Conservation (phyloP, 1,140 invertebrate species). For the Drosophila lacertosa region DNA sequence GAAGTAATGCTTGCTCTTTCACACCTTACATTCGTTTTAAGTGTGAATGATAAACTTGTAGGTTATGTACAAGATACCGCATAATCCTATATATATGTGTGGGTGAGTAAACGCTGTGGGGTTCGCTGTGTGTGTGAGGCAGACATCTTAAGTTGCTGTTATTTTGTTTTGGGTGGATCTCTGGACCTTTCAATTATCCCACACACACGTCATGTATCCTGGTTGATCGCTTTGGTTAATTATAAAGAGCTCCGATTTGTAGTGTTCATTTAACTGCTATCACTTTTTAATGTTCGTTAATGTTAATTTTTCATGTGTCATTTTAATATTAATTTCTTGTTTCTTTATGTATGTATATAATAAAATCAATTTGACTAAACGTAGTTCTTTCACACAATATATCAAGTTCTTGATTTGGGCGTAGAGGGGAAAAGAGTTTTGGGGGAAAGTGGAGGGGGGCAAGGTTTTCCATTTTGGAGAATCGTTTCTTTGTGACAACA, state of each 20-base stretch:
- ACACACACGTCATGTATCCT: constrained; percentile 9
- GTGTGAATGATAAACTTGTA: constrained; percentile 44
- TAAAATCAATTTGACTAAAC: constrained; percentile 75
- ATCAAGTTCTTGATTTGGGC: constrained; percentile 35
- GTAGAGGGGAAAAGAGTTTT: constrained; percentile 3
- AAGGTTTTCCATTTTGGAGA: constrained; percentile 1
- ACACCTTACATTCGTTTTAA: constrained; percentile 2
- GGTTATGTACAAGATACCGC: constrained; percentile 64
- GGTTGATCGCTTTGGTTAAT: constrained; percentile 49
- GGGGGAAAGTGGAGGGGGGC: background rate
- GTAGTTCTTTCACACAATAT: constrained; percentile 45
- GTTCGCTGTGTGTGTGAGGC: constrained; percentile 17
- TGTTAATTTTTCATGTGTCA: constrained; percentile 56
- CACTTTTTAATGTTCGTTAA: constrained; percentile 69
- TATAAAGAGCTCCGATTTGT: constrained; percentile 60
- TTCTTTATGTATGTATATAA: constrained; percentile 40
- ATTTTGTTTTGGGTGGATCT: constrained; percentile 23
- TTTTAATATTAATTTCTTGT: constrained; percentile 52
- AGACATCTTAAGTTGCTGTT: constrained; percentile 27
- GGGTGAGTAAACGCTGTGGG: constrained; percentile 11
- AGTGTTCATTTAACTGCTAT: constrained; percentile 75
- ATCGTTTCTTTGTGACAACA: constrained; percentile 37
- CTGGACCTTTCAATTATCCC: constrained; percentile 14
- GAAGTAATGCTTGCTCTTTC: no score
- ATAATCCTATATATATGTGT: constrained; percentile 24